Evolutionary conservation across 1,140 invertebrate species (phyloP).

Genomic region (Zaprionus vittiger): DNA sequence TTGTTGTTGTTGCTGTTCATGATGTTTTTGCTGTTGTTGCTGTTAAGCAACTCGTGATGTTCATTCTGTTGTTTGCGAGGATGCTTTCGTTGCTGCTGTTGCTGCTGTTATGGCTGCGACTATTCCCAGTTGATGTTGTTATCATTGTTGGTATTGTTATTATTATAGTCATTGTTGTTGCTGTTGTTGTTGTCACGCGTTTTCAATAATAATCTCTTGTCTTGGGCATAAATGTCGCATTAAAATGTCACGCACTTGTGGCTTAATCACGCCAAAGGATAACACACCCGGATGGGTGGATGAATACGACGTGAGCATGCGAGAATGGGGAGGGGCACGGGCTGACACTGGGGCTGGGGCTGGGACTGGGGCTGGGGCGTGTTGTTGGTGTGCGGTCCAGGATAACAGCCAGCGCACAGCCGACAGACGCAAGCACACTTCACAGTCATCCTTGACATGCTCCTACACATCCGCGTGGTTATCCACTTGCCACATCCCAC

Average conservation of each 20-base stretch:
- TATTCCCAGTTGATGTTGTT: slow-evolving; percentile 16
- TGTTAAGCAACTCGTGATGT: slow-evolving; percentile 53
- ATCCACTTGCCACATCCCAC: slow-evolving; percentile 3
- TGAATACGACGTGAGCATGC: not conserved
- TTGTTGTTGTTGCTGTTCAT: not conserved
- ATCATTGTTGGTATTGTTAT: slow-evolving; percentile 46
- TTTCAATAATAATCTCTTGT: slow-evolving; percentile 82
- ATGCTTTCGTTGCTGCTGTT: not conserved
- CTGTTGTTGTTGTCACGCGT: slow-evolving; percentile 69
- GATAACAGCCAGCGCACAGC: slow-evolving; percentile 6
- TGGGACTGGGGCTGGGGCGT: not conserved
- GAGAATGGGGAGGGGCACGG: not conserved
- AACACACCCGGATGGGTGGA: slow-evolving; percentile 36
- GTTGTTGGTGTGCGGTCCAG: not conserved
- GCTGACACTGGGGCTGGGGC: not conserved
- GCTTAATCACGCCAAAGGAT: slow-evolving; percentile 81
- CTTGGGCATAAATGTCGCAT: slow-evolving; percentile 80
- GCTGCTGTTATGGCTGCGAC: slow-evolving; percentile 34
- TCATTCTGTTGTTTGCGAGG: too few relatives aligned
- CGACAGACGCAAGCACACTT: slow-evolving; percentile 48
- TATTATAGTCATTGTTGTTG: slow-evolving; percentile 29
- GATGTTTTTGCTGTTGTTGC: not conserved
- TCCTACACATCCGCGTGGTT: slow-evolving; percentile 17
- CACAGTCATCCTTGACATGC: slow-evolving; percentile 31
- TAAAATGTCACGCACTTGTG: slow-evolving; percentile 82